phyloP scores from a whole-genome alignment of 1,140 invertebrate genomes.

The Brachionus asplanchnoidis region DNA sequence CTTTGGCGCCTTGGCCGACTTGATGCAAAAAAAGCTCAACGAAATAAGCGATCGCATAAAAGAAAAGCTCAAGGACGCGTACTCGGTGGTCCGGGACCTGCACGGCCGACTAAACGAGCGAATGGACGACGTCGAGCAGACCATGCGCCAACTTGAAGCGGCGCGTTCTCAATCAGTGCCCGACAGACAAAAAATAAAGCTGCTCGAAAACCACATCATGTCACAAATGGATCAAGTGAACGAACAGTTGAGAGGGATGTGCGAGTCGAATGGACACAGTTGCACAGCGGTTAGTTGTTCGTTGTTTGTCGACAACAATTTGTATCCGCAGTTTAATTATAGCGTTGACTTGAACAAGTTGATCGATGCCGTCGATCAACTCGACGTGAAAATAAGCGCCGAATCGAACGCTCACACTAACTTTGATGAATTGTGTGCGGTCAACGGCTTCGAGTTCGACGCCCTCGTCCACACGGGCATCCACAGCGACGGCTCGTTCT shows the following conservation, averaged over 20 bases:
- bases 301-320: conserved; percentile 16
- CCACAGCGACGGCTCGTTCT: background rate
- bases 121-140: background rate
- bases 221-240: background rate
- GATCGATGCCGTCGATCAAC: background rate
- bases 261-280: background rate
- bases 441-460: background rate
- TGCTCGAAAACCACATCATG: background rate
- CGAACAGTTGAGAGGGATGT: background rate
- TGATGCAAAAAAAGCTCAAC: background rate
- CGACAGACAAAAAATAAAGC: background rate
- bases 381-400: background rate
- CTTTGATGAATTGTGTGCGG: background rate
- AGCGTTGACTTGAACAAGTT: conserved; percentile 12
- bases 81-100: background rate
- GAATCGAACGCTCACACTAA: background rate
- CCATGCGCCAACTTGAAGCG: background rate
- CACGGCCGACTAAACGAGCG: background rate
- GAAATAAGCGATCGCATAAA: conserved; percentile 34
- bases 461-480: background rate
- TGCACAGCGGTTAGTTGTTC: background rate
- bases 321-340: conserved; percentile 29
- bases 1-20: background rate
- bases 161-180: background rate
- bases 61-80: conserved; percentile 38